These are phyloP conservation scores for Nylanderia fulva DNA, from an alignment of 1,140 invertebrate genomes.

Conservation along the genomic window DNA sequence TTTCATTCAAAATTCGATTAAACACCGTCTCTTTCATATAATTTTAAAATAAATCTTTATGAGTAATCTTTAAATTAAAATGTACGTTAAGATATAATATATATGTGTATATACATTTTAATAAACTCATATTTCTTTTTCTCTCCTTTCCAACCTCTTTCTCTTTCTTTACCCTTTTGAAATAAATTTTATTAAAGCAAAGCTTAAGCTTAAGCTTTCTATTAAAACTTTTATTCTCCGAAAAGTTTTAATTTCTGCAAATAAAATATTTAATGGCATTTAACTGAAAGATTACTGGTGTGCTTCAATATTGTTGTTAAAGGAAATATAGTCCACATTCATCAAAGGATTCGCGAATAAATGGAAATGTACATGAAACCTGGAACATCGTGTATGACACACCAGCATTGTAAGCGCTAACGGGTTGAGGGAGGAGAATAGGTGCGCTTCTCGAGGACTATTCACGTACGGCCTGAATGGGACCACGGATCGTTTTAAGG, in stretches of 20 bases:
- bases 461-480: conserved; percentile 50
- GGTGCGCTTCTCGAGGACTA: conserved; percentile 46
- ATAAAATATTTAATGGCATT: neutral
- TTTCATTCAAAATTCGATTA: neutral
- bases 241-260: neutral
- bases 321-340: conserved; percentile 20
- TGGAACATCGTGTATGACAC: conserved; percentile 13
- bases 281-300: conserved; percentile 1
- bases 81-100: neutral
- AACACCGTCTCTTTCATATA: neutral
- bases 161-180: neutral
- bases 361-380: conserved; percentile 3
- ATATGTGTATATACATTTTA: neutral
- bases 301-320: neutral
- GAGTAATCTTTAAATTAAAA: conserved; percentile 4
- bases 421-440: conserved; percentile 48
- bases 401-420: conserved; percentile 24
- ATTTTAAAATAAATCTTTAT: neutral
- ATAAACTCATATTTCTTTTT: no score
- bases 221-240: neutral
- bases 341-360: neutral
- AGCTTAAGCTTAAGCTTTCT: neutral
- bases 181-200: conserved; percentile 28
- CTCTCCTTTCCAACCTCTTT: no score
- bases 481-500: conserved; percentile 77